phyloP scores from a whole-genome alignment of 2,113 vertebrate species.

The Phalacrocorax pelagicus region DNA sequence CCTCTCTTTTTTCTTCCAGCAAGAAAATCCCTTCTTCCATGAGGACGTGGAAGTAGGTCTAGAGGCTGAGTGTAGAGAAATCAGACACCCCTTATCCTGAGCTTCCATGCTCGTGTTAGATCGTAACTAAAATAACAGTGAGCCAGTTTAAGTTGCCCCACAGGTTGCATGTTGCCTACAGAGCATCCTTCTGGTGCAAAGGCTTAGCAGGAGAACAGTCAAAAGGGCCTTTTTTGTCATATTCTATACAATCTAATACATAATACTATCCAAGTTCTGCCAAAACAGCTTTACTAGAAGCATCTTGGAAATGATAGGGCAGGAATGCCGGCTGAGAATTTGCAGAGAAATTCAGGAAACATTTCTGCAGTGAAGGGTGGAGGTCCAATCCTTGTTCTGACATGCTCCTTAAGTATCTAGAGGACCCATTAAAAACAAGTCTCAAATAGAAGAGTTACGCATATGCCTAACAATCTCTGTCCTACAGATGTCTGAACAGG shows the following conservation, averaged over 20 bases:
- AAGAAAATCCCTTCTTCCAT: background rate
- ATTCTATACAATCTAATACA: background rate
- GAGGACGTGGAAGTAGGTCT: background rate
- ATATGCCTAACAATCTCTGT: background rate
- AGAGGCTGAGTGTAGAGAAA: background rate
- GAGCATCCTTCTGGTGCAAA: background rate
- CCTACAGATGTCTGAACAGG: background rate
- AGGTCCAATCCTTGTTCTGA: background rate
- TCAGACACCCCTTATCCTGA: background rate
- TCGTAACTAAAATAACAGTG: background rate
- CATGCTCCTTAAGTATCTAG: background rate
- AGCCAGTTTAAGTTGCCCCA: background rate
- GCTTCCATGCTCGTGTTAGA: background rate
- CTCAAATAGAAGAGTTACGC: background rate
- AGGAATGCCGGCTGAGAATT: background rate
- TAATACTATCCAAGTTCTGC: background rate
- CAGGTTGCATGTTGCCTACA: background rate
- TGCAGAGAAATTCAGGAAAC: background rate
- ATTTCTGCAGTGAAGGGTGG: background rate
- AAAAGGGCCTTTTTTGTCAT: background rate
- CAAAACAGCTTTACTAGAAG: background rate
- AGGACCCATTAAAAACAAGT: background rate
- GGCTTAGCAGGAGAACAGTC: background rate
- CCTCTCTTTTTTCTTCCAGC: background rate
- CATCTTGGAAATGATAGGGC: background rate